These are phyloP conservation scores for Prosopocoilus inquinatus DNA, from an alignment of 2,888 invertebrate species.

Conservation along the genomic window DNA sequence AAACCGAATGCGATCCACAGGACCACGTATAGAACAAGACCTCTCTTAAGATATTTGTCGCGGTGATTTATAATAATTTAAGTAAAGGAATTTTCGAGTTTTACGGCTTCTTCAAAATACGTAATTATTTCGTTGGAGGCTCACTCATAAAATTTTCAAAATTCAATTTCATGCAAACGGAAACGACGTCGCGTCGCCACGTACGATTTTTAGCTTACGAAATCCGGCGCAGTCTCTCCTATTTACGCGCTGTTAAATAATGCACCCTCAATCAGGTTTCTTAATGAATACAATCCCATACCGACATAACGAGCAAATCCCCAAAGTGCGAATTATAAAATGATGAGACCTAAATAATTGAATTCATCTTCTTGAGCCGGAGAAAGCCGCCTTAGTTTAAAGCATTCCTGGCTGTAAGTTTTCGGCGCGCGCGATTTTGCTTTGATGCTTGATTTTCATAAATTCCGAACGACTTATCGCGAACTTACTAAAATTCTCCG, in stretches of 20 bases:
- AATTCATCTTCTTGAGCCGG: neutral
- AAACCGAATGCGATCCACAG: no score
- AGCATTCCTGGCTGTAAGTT: neutral
- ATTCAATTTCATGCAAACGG: no score
- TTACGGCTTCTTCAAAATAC: no score
- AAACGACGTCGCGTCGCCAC: no score
- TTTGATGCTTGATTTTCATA: slow-evolving; percentile 27
- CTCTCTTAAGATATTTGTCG: no score
- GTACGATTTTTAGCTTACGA: no score
- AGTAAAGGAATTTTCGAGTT: no score
- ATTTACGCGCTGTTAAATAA: neutral
- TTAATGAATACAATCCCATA: slow-evolving; percentile 4
- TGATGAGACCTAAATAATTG: slow-evolving; percentile 2
- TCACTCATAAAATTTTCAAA: no score
- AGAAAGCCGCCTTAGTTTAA: neutral
- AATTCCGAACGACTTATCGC: slow-evolving; percentile 25
- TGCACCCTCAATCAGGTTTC: slow-evolving; percentile 1
- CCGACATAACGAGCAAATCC: neutral
- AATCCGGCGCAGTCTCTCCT: no score
- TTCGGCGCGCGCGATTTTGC: slow-evolving; percentile 19
- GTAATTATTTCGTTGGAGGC: no score
- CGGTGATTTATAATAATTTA: no score
- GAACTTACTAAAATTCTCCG: slow-evolving; percentile 26
- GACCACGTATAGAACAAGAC: no score
- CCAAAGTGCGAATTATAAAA: slow-evolving; percentile 1